Evolutionary conservation across 2,113 vertebrate genomes (phyloP).

Genomic region (Labeo rohita): DNA sequence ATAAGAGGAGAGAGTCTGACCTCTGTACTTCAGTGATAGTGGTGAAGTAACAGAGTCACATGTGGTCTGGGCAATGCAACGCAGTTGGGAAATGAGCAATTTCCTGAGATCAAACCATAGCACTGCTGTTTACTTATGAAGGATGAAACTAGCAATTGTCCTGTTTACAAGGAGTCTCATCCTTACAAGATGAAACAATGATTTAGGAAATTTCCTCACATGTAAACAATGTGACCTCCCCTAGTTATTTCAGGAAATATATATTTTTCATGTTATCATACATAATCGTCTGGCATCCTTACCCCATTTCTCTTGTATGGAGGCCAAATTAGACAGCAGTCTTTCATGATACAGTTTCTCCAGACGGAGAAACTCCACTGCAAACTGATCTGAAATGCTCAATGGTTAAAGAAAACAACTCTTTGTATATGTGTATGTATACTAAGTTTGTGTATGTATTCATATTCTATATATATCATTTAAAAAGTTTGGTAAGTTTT

Average conservation of each 20-base stretch:
- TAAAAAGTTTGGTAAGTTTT: background rate
- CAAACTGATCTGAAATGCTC: conserved; percentile 85
- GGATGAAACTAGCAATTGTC: background rate
- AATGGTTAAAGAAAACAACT: conserved; percentile 74
- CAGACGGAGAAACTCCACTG: conserved; percentile 91
- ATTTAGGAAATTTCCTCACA: background rate
- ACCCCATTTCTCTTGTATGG: conserved; percentile 94
- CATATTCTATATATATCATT: too few relatives aligned
- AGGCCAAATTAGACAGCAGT: conserved; percentile 87
- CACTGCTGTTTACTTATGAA: background rate
- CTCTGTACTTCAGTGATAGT: background rate
- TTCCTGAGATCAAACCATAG: conserved; percentile 24
- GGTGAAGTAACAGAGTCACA: conserved; percentile 9
- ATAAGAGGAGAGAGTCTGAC: background rate
- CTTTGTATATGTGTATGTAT: too few relatives aligned
- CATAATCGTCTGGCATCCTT: conserved; percentile 59
- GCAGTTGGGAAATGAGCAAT: conserved; percentile 8
- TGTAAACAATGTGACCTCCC: background rate
- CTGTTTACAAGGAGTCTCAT: background rate
- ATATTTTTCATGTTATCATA: background rate
- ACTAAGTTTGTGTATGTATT: too few relatives aligned
- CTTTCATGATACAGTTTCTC: conserved; percentile 92
- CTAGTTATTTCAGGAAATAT: background rate
- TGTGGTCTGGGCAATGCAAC: background rate
- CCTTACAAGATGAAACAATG: background rate